Percentiles rank a stretch among this genome's conserved stretches.
phyloP scores from a whole-genome alignment of 1,140 invertebrate genomes.

The Drosophila erecta region DNA sequence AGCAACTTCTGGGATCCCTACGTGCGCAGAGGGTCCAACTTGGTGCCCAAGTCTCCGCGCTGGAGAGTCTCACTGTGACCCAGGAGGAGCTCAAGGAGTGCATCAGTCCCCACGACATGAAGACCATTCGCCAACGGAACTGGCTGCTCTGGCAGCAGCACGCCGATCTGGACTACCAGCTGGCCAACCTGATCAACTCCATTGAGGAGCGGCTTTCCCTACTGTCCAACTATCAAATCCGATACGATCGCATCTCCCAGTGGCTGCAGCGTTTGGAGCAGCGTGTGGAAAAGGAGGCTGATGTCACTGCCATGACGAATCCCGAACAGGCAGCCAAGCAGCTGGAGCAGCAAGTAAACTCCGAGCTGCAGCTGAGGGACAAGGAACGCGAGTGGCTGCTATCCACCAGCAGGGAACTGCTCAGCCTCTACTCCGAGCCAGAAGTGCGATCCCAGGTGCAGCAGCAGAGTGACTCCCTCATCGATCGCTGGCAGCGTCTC shows the following conservation, averaged over 20 bases:
- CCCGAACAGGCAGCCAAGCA: constrained; percentile 90
- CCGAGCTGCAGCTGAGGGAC: constrained; percentile 91
- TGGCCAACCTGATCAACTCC: constrained; percentile 90
- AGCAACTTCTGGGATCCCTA: constrained; percentile 87
- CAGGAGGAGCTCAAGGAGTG: constrained; percentile 94
- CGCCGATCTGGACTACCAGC: constrained; percentile 91
- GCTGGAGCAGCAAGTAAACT: constrained; percentile 90
- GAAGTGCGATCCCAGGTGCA: constrained; percentile 86
- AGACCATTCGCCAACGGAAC: constrained; percentile 90
- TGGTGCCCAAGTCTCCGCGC: constrained; percentile 86
- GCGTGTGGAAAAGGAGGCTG: constrained; percentile 87
- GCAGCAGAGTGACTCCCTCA: constrained; percentile 88
- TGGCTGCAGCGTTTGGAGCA: constrained; percentile 89
- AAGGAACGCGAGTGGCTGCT: constrained; percentile 92
- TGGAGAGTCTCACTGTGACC: constrained; percentile 89
- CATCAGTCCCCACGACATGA: constrained; percentile 94
- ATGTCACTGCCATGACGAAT: constrained; percentile 87
- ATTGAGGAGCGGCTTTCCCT: constrained; percentile 91
- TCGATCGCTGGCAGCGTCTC: constrained; percentile 91
- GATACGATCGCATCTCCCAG: constrained; percentile 87
- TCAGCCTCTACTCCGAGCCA: constrained; percentile 87
- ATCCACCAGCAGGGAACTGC: constrained; percentile 88
- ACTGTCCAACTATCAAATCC: constrained; percentile 89
- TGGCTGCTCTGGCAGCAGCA: constrained; percentile 92
- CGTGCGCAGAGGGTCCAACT: constrained; percentile 87